Conservation (phyloP, 2,797 vertebrate genomes). For the Micromesistius poutassou region DNA sequence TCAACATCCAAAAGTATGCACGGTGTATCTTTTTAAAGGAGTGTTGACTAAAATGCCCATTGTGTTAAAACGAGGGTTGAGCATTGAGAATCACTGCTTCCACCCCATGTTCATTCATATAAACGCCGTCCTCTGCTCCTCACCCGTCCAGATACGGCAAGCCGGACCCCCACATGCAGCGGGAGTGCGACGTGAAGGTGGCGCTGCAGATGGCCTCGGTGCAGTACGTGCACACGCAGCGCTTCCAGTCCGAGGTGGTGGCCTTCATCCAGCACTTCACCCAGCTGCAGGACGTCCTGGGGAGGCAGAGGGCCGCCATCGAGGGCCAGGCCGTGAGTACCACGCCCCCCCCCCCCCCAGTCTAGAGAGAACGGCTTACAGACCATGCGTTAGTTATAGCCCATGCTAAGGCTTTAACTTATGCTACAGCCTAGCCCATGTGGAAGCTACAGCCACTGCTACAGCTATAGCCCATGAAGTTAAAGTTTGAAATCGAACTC, state of each 20-base stretch:
- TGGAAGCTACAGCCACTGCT: no score
- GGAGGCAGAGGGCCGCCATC: slow-evolving; percentile 90
- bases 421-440: not conserved
- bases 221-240: slow-evolving; percentile 95
- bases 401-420: not conserved
- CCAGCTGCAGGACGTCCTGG: slow-evolving; percentile 93
- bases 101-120: not conserved
- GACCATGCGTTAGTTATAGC: not conserved
- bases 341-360: no score
- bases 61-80: not conserved
- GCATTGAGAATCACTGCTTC: not conserved
- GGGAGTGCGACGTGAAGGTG: slow-evolving; percentile 85
- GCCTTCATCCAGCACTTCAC: slow-evolving; percentile 96
- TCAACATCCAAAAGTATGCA: slow-evolving; percentile 86
- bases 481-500: no score
- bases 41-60: not conserved
- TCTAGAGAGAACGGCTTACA: not conserved
- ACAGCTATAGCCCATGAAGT: not conserved
- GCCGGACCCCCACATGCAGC: slow-evolving; percentile 75
- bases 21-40: not conserved
- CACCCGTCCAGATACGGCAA: slow-evolving; percentile 75
- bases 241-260: slow-evolving; percentile 94
- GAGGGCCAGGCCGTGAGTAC: slow-evolving; percentile 89
- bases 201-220: slow-evolving; percentile 92
- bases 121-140: not conserved